Evolutionary conservation across 2,888 invertebrate species (phyloP), one percentile per base, ranked within the genome.

Genomic region (Pseudococcus longispinus): DNA sequence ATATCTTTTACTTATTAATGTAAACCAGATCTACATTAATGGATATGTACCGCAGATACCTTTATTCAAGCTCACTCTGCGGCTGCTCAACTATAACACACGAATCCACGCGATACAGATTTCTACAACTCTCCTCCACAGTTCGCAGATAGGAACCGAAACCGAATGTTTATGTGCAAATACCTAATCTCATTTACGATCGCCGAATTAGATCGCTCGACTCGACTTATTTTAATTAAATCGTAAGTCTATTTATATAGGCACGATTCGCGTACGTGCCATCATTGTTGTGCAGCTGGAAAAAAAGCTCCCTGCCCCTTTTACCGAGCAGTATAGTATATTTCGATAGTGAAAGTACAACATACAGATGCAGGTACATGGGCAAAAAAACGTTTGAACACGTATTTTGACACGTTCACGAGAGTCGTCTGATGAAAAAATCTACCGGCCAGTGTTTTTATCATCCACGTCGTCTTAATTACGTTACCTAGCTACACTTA

Each of bases 261-360:
- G 70, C 70, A 70, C 70, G 70, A 70, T 29, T 70, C 29, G 29
- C 70, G 70, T 70, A 70, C 70, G 70, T 70, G 70, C 70, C 70
- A 70, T n/a, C 60, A 60, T 60, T 60, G 60, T 60, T 60, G 60
- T 23, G 8, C 9, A 60, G 20, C 60, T n/a, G n/a, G 5, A 60
- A 60, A 60, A 60, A 60, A 60, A 60, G 4, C 1, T 9, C 5
- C 23, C 23, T 23, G 60, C 23, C 60, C 23, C 0, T 20, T 60
- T 23, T 51, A 46, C 13, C n/a, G n/a, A 37, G 37, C 11, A 44
- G 5, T 44, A 44, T 13, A 44, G 11, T 9, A 9, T 44, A 44
- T 51, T 51, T 51, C 13, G 51, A 51, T 51, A 51, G 51, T 51
- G 51, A 51, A 51, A 51, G 51, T 51, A 51, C 32, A 32, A 32